Base-by-base conservation (phyloP, 2,797 vertebrate species). In the Darevskia mixta region DNA sequence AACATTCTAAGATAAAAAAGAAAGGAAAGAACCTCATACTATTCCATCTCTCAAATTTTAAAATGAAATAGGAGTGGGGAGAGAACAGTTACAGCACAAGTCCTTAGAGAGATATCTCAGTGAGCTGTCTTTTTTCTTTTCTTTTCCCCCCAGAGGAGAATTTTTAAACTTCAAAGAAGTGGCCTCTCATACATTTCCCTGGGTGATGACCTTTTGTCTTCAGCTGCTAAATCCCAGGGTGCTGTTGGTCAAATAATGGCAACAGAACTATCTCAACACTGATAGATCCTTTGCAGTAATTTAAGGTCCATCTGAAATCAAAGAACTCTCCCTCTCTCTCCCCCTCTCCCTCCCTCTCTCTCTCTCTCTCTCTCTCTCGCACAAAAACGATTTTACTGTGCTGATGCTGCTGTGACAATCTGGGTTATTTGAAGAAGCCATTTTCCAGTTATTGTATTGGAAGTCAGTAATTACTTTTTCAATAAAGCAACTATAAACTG, bases 401-500 rank as follows among this genome's bases (percentile, higher is more conserved):
- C 90, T 27, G 8, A 86, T 92, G 83, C 82, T 91, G 87, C 95
- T 82, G 61, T 86, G 94, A 95, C 96, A 95, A 95, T 93, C 87
- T 91, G 83, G 95, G 85, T 95, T 97, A 96, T 95, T 95, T 93
- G 87, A 91, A 95, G 91, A 96, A 95, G 92, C 90, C 87, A 96
- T 96, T 96, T 96, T 90, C 79, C 85, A 95, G 94, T 96, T 96
- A 96, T 95, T 96, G 92, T 97, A 96, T 93, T 61, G 77, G 93
- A 96, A 95, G 94, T 79, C 91, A 92, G 95, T 96, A 96, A 96
- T 97, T 96, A 97, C 94, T 95, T 96, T 96, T 96, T 96, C 96
- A 95, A 95, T 96, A 96, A 95, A 94, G 94, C 94, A 96, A 95
- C 88, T 94, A 89, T 96, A 94, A 96, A 94, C 94, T 93, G 94